Base-by-base conservation (phyloP, 2,113 vertebrate genomes). In the Bos javanicus region DNA sequence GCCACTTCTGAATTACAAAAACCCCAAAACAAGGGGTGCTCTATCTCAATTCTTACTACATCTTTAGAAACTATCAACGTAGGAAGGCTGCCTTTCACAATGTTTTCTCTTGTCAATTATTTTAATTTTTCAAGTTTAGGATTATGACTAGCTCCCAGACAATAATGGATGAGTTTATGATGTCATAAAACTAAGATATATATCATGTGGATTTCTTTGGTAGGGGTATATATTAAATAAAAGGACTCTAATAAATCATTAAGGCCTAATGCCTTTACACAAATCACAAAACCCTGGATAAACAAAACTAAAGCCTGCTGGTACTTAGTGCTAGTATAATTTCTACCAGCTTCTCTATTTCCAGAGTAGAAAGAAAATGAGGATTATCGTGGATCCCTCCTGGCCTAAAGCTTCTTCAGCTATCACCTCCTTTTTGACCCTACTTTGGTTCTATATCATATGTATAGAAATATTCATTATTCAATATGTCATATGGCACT, bases 1-100 rank as follows among this genome's bases (percentile, higher is more conserved):
- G 16, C 97, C 98, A 98, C 97, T 94, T 96, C 25, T 91, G 56
- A 98, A 98, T 98, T 97, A 94, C 48, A 97, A 95, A 98, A 98
- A 57, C 94, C 71, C 95, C 76, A 1, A 87, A 96, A 67, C 52
- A 96, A 94, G 74, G 97, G 88, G 14, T 97, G 64, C 43, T 97
- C 64, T 96, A 85, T 94, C 74, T 95, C 89, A 95, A 95, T 94
- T 96, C 19, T 97, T 21, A 96, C 60, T 71, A 91, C 52, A 94
- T 64, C 50, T 33, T 89, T 98, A 84, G 54, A 96, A n/a, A 81
- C 33, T 46, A 21, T 76, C 52, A 97, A 14, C 46, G 52, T 76
- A 97, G 92, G 92, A 95, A 97, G 93, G 67, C 96, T 97, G 39
- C n/a, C 56, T 97, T 98, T 98, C 86, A 88, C 2, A 7, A 90